A percentile compares a stretch with the other conserved stretches of the same genome.
Conservation (phyloP, 1,140 invertebrate species). For the Microvelia longipes region DNA sequence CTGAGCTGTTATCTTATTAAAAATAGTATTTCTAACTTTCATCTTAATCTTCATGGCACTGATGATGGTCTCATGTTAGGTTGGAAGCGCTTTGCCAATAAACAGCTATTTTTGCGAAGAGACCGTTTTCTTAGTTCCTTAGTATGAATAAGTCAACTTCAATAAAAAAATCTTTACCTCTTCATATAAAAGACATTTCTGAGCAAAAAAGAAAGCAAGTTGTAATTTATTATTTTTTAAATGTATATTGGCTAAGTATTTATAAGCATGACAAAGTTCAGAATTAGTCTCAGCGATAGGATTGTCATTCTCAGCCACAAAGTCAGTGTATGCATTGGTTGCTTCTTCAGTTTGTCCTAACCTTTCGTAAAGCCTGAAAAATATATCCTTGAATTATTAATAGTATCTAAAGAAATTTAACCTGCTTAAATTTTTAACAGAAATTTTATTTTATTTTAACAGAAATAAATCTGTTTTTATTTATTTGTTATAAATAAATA, state of each 20-base stretch:
- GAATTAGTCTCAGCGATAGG: conserved; percentile 42
- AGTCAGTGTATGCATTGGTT: conserved; percentile 78
- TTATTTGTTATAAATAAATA: not conserved
- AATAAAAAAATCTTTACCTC: conserved; percentile 32
- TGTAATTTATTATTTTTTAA: conserved; percentile 65
- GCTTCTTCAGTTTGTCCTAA: conserved; percentile 71
- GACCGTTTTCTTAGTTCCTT: too few relatives aligned
- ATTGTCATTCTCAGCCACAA: conserved; percentile 58
- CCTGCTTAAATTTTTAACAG: not conserved
- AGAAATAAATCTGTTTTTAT: not conserved
- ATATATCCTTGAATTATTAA: not conserved
- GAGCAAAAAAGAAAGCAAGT: conserved; percentile 75
- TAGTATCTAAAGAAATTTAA: not conserved
- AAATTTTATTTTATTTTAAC: not conserved
- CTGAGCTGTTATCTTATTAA: too few relatives aligned
- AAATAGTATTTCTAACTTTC: too few relatives aligned
- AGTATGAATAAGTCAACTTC: too few relatives aligned
- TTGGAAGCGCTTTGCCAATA: too few relatives aligned
- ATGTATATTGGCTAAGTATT: conserved; percentile 81
- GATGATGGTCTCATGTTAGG: too few relatives aligned
- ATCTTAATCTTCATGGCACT: too few relatives aligned
- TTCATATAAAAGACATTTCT: conserved; percentile 78
- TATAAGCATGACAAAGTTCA: conserved; percentile 68
- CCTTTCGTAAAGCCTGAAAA: conserved; percentile 65
- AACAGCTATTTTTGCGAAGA: too few relatives aligned